Evolutionary conservation across 2,888 invertebrate genomes (phyloP).

Genomic region (Drosophila meridionalis): DNA sequence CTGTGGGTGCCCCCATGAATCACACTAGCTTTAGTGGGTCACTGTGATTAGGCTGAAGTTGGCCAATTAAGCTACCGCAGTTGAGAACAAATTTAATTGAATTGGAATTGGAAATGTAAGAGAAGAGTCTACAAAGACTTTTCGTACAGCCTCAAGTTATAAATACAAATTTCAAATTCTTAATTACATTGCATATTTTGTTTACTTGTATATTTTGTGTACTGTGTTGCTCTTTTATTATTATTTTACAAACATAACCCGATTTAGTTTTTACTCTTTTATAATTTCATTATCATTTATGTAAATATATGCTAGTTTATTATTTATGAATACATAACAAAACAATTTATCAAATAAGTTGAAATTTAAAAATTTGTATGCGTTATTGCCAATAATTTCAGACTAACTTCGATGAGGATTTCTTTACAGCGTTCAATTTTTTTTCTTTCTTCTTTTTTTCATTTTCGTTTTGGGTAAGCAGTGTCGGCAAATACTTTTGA

Average conservation of each 20-base stretch:
- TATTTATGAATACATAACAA: slow-evolving; percentile 76
- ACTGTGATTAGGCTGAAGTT: slow-evolving; percentile 42
- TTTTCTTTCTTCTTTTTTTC: not conserved
- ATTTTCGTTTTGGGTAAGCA: slow-evolving; percentile 25
- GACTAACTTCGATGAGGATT: slow-evolving; percentile 40
- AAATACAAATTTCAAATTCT: not conserved
- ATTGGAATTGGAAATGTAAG: not conserved
- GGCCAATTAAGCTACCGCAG: slow-evolving; percentile 21
- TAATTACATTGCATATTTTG: slow-evolving; percentile 11
- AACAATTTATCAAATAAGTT: slow-evolving; percentile 63
- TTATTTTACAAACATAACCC: slow-evolving; percentile 71
- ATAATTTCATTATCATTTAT: slow-evolving; percentile 41
- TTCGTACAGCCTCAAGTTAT: slow-evolving; percentile 1
- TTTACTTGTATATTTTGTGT: slow-evolving; percentile 14
- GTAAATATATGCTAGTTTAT: slow-evolving; percentile 59
- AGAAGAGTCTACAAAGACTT: not conserved
- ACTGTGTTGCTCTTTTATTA: slow-evolving; percentile 54
- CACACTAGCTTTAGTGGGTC: slow-evolving; percentile 30
- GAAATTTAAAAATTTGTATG: slow-evolving; percentile 47
- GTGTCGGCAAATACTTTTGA: slow-evolving; percentile 56
- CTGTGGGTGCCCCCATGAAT: not conserved
- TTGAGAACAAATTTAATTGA: not conserved
- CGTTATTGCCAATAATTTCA: slow-evolving; percentile 61
- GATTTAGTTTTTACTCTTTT: slow-evolving; percentile 25
- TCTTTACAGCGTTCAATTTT: slow-evolving; percentile 2